These are phyloP conservation scores for Margarornis squamiger DNA, from an alignment of 2,797 vertebrate species.

Conservation along the genomic window DNA sequence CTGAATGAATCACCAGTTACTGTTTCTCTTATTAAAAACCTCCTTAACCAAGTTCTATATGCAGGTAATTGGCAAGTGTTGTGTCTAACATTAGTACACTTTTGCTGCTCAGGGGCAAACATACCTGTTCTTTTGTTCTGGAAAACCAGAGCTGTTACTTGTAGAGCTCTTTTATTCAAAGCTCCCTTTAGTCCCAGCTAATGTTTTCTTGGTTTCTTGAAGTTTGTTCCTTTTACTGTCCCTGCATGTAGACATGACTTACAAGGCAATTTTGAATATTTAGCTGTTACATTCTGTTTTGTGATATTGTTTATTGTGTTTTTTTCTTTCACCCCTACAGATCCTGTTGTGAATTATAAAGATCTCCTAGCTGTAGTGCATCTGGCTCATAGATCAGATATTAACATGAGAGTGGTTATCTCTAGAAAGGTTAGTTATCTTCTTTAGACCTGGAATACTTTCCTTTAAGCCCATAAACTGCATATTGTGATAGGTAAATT, in stretches of 20 bases:
- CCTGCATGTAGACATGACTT: neutral
- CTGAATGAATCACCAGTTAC: constrained; percentile 87
- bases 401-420: constrained; percentile 86
- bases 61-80: constrained; percentile 79
- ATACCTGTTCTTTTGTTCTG: rapidly evolving
- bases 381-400: constrained; percentile 86
- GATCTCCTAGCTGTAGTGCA: constrained; percentile 92
- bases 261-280: neutral
- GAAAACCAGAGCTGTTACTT: neutral
- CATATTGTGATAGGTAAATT: neutral
- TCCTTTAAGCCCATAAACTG: neutral
- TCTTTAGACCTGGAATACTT: neutral
- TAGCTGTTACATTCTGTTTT: neutral
- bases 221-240: neutral
- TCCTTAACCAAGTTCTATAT: constrained; percentile 91
- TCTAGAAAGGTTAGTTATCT: constrained; percentile 89
- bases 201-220: neutral
- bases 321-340: constrained; percentile 72
- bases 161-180: neutral
- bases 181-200: neutral
- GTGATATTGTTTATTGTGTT: neutral
- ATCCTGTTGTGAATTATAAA: constrained; percentile 90
- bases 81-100: neutral
- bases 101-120: neutral
- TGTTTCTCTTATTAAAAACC: constrained; percentile 86